Percentiles rank a stretch among this genome's conserved stretches.
phyloP scores from a whole-genome alignment of 2,888 invertebrate species.

The Cerastis leucographa region DNA sequence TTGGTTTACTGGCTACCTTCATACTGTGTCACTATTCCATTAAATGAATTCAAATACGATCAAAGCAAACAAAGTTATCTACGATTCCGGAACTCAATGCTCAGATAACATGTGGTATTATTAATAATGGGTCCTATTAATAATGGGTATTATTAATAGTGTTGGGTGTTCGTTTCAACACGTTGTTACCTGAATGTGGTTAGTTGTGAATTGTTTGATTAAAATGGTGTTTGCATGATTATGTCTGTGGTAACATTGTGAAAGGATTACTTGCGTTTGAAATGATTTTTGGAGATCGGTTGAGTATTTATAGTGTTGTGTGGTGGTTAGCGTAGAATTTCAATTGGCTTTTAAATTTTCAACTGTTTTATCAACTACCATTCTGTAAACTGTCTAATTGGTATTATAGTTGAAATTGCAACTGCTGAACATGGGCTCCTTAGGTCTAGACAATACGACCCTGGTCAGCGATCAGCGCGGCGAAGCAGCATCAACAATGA shows the following conservation, averaged over 20 bases:
- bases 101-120: conserved; percentile 51
- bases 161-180: conserved; percentile 44
- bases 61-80: conserved; percentile 52
- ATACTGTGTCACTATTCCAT: conserved; percentile 20
- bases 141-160: conserved; percentile 45
- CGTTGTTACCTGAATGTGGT: conserved; percentile 32
- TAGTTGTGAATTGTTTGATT: conserved; percentile 41
- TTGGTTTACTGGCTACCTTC: background rate
- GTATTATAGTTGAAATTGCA: background rate
- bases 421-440: background rate
- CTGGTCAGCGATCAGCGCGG: too few species aligned
- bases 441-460: too few species aligned
- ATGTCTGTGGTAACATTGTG: conserved; percentile 1
- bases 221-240: conserved; percentile 31
- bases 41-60: conserved; percentile 49
- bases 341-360: background rate
- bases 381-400: background rate
- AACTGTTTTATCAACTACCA: background rate
- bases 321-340: background rate
- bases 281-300: background rate
- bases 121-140: conserved; percentile 35
- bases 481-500: too few species aligned
- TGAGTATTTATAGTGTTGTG: too few species aligned
- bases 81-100: conserved; percentile 29
- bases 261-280: background rate